Conservation (phyloP, 2,888 invertebrate genomes). For the Hesperia comma region DNA sequence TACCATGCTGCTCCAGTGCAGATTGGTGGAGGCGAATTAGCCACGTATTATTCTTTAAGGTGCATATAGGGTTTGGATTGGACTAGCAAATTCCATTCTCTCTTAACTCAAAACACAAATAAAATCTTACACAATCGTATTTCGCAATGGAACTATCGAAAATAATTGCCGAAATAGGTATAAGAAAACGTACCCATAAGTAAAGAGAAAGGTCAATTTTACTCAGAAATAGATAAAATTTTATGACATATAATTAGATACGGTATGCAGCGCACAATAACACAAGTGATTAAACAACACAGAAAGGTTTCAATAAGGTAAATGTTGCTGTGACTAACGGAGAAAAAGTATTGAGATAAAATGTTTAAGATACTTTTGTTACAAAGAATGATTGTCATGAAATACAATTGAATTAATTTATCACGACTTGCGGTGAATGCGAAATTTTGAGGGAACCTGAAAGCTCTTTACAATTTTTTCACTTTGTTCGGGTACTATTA, state of each 20-base stretch:
- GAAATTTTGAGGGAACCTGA: neutral
- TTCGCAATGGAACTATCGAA: no score
- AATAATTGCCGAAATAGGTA: neutral
- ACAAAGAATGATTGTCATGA: neutral
- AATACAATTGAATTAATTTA: neutral
- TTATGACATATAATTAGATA: neutral
- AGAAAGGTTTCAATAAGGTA: neutral
- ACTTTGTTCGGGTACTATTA: no score
- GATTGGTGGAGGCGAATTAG: no score
- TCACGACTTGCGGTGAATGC: neutral
- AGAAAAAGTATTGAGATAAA: neutral
- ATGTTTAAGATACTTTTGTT: neutral
- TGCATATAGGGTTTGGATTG: no score
- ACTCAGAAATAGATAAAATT: neutral
- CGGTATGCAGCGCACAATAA: neutral
- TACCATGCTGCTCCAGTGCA: no score
- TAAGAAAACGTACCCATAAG: neutral
- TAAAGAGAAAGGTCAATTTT: slow-evolving; percentile 11
- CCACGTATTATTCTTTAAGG: no score
- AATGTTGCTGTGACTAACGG: neutral
- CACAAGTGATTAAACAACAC: neutral
- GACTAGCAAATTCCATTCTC: no score
- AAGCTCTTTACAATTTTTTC: neutral
- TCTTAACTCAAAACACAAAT: no score
- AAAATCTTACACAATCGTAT: no score